A percentile compares a stretch with the other conserved stretches of the same genome.
Evolutionary conservation across 2,888 invertebrate genomes (phyloP).

Genomic region (Copidosoma aretas): DNA sequence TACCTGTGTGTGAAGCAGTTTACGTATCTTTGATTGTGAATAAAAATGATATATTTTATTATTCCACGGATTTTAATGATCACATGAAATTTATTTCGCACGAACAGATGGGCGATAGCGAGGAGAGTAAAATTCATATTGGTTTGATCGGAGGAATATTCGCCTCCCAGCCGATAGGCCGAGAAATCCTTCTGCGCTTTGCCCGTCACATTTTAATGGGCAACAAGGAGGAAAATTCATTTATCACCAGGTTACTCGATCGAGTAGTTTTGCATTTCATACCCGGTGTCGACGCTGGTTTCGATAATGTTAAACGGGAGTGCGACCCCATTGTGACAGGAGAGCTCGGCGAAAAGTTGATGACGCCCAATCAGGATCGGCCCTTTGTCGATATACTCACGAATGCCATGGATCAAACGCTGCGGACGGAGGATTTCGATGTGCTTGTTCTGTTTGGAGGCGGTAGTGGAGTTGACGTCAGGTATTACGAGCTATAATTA

Average conservation of each 20-base stretch:
- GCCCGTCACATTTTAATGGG: conserved; percentile 82
- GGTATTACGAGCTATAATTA: no score
- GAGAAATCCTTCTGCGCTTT: conserved; percentile 83
- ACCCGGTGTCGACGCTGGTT: conserved; percentile 71
- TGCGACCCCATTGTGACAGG: conserved; percentile 63
- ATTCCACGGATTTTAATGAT: conserved; percentile 7
- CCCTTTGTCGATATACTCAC: conserved; percentile 64
- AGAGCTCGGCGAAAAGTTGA: conserved; percentile 74
- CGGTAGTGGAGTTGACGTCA: conserved; percentile 71
- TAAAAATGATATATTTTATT: background rate
- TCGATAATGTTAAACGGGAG: conserved; percentile 63
- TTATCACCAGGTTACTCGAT: conserved; percentile 71
- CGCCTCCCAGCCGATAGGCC: conserved; percentile 81
- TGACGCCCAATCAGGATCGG: conserved; percentile 63
- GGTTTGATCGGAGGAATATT: conserved; percentile 84
- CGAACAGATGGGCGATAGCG: conserved; percentile 75
- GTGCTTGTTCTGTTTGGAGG: conserved; percentile 77
- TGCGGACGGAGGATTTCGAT: conserved; percentile 71
- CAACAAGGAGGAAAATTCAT: conserved; percentile 72
- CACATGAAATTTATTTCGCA: background rate
- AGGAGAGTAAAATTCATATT: conserved; percentile 83
- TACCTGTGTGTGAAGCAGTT: background rate
- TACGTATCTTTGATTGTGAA: background rate
- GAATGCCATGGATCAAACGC: conserved; percentile 70
- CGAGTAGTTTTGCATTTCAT: conserved; percentile 81